phyloP scores from a whole-genome alignment of 2,797 vertebrate species.

The Loris lydekkerianus region DNA sequence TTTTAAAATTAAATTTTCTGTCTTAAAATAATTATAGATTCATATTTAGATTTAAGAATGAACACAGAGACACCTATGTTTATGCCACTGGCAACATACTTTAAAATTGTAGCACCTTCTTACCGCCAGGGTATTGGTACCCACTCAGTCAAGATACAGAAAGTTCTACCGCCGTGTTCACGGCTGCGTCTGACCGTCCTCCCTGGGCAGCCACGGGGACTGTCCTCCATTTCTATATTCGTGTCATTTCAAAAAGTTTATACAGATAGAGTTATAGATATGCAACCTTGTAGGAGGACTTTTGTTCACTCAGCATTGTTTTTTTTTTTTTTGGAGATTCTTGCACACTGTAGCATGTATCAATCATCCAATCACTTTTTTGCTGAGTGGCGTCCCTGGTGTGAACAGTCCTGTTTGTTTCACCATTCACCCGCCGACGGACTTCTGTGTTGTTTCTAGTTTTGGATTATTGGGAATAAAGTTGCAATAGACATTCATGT shows the following conservation, averaged over 20 bases:
- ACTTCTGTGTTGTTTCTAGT: not conserved
- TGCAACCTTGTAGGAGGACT: not conserved
- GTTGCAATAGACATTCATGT: too few relatives aligned
- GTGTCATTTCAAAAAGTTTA: not conserved
- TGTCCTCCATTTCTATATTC: not conserved
- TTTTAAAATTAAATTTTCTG: not conserved
- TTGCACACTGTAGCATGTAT: too few relatives aligned
- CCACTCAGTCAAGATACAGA: not conserved
- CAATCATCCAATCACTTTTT: too few relatives aligned
- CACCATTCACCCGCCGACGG: not conserved
- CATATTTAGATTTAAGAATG: not conserved
- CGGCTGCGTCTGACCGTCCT: too few relatives aligned
- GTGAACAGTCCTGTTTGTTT: too few relatives aligned
- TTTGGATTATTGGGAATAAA: too few relatives aligned
- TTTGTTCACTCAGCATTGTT: not conserved
- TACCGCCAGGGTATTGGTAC: fast-evolving
- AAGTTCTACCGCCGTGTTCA: not conserved
- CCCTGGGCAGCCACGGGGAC: not conserved
- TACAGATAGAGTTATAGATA: too few relatives aligned
- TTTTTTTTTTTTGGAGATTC: too few relatives aligned
- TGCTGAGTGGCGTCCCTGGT: fast-evolving
- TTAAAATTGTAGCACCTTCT: fast-evolving
- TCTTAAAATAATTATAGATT: not conserved
- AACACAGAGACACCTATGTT: not conserved
- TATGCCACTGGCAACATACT: not conserved